Conservation (phyloP, 2,113 vertebrate species). For the Anoplopoma fimbria region DNA sequence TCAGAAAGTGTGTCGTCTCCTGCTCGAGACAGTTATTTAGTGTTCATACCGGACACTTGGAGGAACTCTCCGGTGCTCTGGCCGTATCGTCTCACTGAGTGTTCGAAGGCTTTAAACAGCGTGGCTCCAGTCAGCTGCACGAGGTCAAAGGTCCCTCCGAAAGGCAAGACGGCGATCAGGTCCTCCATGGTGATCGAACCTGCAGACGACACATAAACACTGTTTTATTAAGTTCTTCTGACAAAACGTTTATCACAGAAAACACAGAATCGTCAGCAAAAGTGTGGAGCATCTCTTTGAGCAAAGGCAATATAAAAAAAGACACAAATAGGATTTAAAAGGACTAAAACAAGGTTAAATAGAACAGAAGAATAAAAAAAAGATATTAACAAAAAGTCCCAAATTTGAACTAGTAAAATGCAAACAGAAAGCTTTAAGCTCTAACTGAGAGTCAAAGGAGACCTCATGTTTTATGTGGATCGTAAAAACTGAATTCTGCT, state of each 20-base stretch:
- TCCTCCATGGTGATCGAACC: constrained; percentile 92
- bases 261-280: background rate
- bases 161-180: constrained; percentile 90
- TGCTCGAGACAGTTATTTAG: too few species aligned
- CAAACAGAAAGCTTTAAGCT: too few species aligned
- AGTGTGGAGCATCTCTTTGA: background rate
- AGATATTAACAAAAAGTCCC: background rate
- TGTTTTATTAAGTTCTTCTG: background rate
- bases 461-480: background rate
- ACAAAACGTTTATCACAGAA: background rate
- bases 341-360: background rate
- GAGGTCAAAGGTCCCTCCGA: constrained; percentile 91
- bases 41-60: constrained; percentile 89
- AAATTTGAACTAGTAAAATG: too few species aligned
- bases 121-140: constrained; percentile 90
- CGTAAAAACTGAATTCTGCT: background rate
- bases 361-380: background rate
- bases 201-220: constrained; percentile 52
- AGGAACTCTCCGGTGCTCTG: constrained; percentile 90
- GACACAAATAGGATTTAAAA: too few species aligned
- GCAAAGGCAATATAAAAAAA: background rate
- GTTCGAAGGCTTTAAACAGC: constrained; percentile 89
- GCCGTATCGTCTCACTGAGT: constrained; percentile 88
- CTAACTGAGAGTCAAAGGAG: background rate
- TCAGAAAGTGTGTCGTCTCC: too few species aligned